Evolutionary conservation across 2,888 invertebrate species (phyloP).

Genomic region (Exocentrus adspersus): DNA sequence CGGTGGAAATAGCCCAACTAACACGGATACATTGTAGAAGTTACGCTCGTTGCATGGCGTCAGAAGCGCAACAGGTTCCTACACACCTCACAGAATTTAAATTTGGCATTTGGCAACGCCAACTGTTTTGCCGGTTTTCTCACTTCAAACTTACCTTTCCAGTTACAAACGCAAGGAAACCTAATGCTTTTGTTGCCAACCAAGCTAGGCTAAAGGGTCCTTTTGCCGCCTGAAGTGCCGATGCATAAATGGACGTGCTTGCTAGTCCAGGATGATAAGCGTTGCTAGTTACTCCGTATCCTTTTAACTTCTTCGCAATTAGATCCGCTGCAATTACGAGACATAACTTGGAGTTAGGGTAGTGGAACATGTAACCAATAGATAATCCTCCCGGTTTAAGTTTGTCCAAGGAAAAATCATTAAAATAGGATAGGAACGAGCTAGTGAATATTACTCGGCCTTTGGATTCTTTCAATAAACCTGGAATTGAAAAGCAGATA

Average conservation of each 20-base stretch:
- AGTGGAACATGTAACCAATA: not conserved
- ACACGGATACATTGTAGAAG: too few relatives aligned
- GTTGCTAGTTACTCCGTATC: slow-evolving; percentile 35
- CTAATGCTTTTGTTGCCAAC: not conserved
- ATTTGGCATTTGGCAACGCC: too few relatives aligned
- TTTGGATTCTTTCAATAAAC: too few relatives aligned
- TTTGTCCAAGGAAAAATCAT: not conserved
- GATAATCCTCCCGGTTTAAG: not conserved
- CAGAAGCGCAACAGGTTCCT: too few relatives aligned
- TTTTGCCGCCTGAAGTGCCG: not conserved
- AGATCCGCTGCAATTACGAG: slow-evolving; percentile 31
- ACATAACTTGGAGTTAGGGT: not conserved
- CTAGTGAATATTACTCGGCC: not conserved
- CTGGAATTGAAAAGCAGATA: too few relatives aligned
- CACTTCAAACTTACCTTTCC: not conserved
- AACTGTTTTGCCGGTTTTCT: too few relatives aligned
- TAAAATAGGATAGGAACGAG: not conserved
- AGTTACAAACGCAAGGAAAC: not conserved
- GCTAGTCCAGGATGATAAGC: slow-evolving; percentile 38
- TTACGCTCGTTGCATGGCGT: too few relatives aligned
- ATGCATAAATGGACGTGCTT: slow-evolving; percentile 28
- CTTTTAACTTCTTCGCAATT: slow-evolving; percentile 35
- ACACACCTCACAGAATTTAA: too few relatives aligned
- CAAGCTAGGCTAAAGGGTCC: not conserved
- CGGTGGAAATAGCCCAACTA: too few relatives aligned